Conservation (phyloP, 1,140 invertebrate species). For the Marisa cornuarietis region DNA sequence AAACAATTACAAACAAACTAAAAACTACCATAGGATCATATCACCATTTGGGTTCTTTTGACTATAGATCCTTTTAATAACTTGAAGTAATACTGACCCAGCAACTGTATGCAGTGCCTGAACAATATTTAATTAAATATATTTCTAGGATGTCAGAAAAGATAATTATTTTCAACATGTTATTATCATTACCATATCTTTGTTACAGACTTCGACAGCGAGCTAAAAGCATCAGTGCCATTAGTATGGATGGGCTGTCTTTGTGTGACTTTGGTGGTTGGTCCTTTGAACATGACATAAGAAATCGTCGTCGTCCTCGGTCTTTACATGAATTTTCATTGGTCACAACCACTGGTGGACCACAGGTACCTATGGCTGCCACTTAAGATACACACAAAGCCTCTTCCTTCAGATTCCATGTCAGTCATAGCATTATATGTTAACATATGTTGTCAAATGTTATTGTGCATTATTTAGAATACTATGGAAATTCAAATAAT, state of each 20-base stretch:
- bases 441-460: too few species aligned
- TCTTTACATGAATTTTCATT: slow-evolving; percentile 48
- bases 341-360: slow-evolving; percentile 15
- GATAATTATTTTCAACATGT: too few species aligned
- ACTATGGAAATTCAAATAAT: too few species aligned
- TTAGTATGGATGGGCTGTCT: slow-evolving; percentile 21
- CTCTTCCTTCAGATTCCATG: too few species aligned
- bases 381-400: too few species aligned
- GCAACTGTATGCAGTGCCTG: neutral
- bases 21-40: neutral
- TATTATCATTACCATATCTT: neutral
- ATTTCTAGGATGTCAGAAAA: neutral
- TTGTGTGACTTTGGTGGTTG: slow-evolving; percentile 19
- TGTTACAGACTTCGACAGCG: slow-evolving; percentile 33
- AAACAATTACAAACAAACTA: neutral
- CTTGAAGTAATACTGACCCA: neutral
- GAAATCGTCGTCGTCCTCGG: slow-evolving; percentile 38
- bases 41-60: neutral
- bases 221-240: slow-evolving; percentile 53
- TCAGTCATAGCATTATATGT: too few species aligned
- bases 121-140: neutral
- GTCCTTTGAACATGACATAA: slow-evolving; percentile 28
- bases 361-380: slow-evolving; percentile 12
- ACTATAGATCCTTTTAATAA: neutral
- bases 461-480: too few species aligned